These are phyloP conservation scores for Lottia scabra DNA, from an alignment of 2,888 invertebrate species.

Conservation along the genomic window DNA sequence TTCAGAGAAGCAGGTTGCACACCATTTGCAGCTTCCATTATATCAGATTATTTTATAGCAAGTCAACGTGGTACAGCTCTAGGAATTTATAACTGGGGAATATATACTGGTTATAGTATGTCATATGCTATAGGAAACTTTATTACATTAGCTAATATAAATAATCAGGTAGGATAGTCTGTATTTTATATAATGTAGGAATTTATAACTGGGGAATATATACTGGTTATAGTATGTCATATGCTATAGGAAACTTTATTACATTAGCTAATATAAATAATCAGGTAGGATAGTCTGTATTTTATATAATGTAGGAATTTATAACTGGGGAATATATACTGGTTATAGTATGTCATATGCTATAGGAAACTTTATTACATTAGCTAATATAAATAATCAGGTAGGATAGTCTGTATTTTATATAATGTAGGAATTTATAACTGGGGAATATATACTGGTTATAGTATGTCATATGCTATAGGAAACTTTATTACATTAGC, in stretches of 20 bases:
- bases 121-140: constrained; percentile 89
- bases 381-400: constrained; percentile 60
- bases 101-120: constrained; percentile 92
- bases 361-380: constrained; percentile 77
- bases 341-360: constrained; percentile 94
- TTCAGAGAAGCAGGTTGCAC: constrained; percentile 65
- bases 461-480: constrained; percentile 91
- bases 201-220: constrained; percentile 97
- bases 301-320: constrained; percentile 79
- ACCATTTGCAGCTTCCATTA: constrained; percentile 63
- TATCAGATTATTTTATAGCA: constrained; percentile 64
- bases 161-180: constrained; percentile 48
- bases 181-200: constrained; percentile 73
- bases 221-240: constrained; percentile 92
- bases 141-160: constrained; percentile 59
- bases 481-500: constrained; percentile 75
- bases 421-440: constrained; percentile 86
- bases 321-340: constrained; percentile 96
- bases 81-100: constrained; percentile 96
- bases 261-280: constrained; percentile 59
- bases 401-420: constrained; percentile 27
- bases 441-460: constrained; percentile 96
- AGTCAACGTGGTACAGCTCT: constrained; percentile 83
- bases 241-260: constrained; percentile 83
- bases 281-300: constrained; percentile 40